Evolutionary conservation across 2,888 invertebrate species (phyloP).

Genomic region (Stenchaetothrips biformis): DNA sequence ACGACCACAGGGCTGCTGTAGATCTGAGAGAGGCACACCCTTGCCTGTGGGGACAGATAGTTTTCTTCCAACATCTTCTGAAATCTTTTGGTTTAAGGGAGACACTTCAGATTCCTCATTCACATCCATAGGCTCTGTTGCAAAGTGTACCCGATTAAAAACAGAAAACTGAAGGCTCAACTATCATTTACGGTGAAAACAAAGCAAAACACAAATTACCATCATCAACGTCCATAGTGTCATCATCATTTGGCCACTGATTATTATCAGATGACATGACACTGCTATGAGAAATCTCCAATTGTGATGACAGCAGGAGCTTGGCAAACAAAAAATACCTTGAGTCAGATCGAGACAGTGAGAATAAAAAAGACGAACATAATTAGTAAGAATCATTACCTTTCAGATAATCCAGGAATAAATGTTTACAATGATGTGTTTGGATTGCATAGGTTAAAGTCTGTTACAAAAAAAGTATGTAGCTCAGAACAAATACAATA

Average conservation of each 20-base stretch:
- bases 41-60: not conserved
- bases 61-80: not conserved
- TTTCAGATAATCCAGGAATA: too few species aligned
- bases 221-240: not conserved
- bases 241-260: not conserved
- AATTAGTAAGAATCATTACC: too few species aligned
- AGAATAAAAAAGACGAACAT: too few species aligned
- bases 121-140: not conserved
- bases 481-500: not conserved
- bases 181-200: not conserved
- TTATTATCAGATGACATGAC: not conserved
- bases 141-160: not conserved
- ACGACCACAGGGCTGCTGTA: not conserved
- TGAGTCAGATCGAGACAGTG: too few species aligned
- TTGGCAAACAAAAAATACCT: too few species aligned
- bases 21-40: not conserved
- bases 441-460: not conserved
- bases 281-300: not conserved
- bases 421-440: too few species aligned
- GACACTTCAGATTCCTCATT: not conserved
- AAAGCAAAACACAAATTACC: not conserved
- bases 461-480: not conserved
- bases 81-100: not conserved
- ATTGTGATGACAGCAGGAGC: not conserved
- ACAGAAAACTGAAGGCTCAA: not conserved